These are phyloP conservation scores for Choristoneura rosaceana DNA, from an alignment of 2,888 invertebrate genomes.

Conservation along the genomic window DNA sequence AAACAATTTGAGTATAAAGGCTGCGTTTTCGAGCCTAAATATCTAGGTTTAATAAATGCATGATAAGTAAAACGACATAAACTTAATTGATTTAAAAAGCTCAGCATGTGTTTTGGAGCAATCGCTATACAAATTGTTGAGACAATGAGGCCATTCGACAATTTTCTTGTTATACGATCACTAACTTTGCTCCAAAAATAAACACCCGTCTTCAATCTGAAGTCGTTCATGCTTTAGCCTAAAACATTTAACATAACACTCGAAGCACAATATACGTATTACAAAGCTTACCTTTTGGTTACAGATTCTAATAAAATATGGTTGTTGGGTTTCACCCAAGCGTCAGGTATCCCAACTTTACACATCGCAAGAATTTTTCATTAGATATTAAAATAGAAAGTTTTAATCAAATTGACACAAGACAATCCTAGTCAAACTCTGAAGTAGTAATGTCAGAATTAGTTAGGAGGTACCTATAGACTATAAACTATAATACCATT, in stretches of 20 bases:
- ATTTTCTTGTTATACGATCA: constrained; percentile 3
- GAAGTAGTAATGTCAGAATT: constrained; percentile 53
- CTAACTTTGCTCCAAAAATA: constrained; percentile 33
- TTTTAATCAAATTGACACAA: constrained; percentile 47
- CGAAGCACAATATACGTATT: not conserved
- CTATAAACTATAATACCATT: constrained; percentile 65
- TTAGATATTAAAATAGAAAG: constrained; percentile 39
- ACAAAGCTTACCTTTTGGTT: constrained; percentile 61
- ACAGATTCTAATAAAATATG: constrained; percentile 56
- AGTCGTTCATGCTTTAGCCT: constrained; percentile 8
- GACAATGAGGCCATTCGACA: constrained; percentile 15
- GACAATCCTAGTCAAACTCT: constrained; percentile 53
- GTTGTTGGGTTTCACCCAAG: constrained; percentile 48
- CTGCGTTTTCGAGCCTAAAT: not conserved
- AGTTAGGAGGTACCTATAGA: constrained; percentile 44
- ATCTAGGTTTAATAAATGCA: not conserved
- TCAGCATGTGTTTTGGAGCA: not conserved
- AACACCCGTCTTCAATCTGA: constrained; percentile 3
- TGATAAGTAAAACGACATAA: not conserved
- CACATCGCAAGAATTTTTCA: constrained; percentile 62
- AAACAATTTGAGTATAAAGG: not conserved
- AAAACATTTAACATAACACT: not conserved
- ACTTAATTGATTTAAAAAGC: not conserved
- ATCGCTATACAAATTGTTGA: not conserved
- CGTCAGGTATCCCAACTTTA: constrained; percentile 55